Base-by-base conservation (phyloP, 2,113 vertebrate species). In the Anolis carolinensis region DNA sequence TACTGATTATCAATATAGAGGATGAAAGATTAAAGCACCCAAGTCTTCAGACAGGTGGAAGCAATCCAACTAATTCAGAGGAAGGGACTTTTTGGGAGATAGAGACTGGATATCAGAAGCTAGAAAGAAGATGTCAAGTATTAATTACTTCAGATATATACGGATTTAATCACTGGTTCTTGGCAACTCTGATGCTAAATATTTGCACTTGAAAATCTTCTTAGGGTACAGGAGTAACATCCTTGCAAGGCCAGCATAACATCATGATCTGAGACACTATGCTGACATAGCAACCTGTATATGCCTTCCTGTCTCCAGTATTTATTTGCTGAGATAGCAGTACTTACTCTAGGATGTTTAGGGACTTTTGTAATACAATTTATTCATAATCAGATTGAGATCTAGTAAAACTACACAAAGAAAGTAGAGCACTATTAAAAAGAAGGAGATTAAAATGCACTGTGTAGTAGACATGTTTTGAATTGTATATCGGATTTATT, bases 141-240 rank as follows among this genome's bases (percentile, higher is more conserved):
- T 52, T 52, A 74, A 80, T 86, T 74, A 50, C 59, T 81, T 59
- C 78, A 81, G 36, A 74, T 86, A 81, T 74, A 86, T 74, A 55
- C 81, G 74, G 70, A 81, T 81, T 74, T 81, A 81, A 86, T 81
- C 71, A 73, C 55, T 81, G 39, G 70, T 65, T 81, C 39, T 74
- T 86, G 77, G 78, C 85, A 86, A 74, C 21, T 81, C 55, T 36
- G 55, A 86, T 86, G 23, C 55, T 74, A 86, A 81, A 86, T 86
- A 86, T 86, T 86, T 86, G 55, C 59, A 74, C 78, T 81, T 39
- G 70, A 55, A 81, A 86, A 65, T 67, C 59, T 80, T 86, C 68
- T 63, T 80, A 50, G 34, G 50, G 44, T 80, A 30, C 44, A 52
- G 50, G n/a, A 48, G 36, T 63, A 65, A 14, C 30, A 72, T 65